Evolutionary conservation across 2,113 vertebrate species (phyloP), one percentile per base, ranked within the genome.

Genomic region (Megatriorchis doriae): DNA sequence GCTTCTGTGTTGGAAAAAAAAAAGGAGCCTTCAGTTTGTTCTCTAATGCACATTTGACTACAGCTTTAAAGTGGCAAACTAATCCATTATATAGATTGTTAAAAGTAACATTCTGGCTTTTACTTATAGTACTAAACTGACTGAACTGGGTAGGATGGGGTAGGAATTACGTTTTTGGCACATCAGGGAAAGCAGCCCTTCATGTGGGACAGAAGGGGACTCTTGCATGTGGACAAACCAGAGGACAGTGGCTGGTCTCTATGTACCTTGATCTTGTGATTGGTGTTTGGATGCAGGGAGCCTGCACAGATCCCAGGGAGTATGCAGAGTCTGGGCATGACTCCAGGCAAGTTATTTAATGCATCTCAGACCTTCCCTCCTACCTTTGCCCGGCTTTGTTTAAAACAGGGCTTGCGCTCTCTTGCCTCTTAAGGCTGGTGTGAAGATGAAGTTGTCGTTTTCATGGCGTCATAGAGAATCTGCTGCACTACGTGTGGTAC

Each of bases 171-270:
- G 17, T 50, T 78, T 91, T 50, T 67, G 16, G 8, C 34, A 5
- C 40, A 26, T 25, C 26, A 32, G 42, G 52, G 91, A 70, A 50
- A 40, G 56, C 20, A 86, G 20, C n/a, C 55, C 20, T 27, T 59
- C 0, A 0, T 31, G 42, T n/a, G 27, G 61, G 45, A 22, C 2
- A 13, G 31, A 77, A 52, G 14, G 21, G 32, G 13, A 13, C 32
- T 67, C 18, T 43, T 38, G 5, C 29, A 43, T 4, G 0, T 16
- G 13, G 26, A 8, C 38, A 13, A 7, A 14, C 20, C 1, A 1
- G 23, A 62, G 70, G 13, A 22, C 2, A 3, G 43, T 25, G 32
- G 16, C 36, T 67, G 21, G 8, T 70, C 29, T 58, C 58, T 40
- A n/a, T 47, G 7, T 15, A 2, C 29, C 16, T 38, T 70, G 31